Evolutionary conservation across 1,140 invertebrate genomes (phyloP).

Genomic region (Microplitis demolitor): DNA sequence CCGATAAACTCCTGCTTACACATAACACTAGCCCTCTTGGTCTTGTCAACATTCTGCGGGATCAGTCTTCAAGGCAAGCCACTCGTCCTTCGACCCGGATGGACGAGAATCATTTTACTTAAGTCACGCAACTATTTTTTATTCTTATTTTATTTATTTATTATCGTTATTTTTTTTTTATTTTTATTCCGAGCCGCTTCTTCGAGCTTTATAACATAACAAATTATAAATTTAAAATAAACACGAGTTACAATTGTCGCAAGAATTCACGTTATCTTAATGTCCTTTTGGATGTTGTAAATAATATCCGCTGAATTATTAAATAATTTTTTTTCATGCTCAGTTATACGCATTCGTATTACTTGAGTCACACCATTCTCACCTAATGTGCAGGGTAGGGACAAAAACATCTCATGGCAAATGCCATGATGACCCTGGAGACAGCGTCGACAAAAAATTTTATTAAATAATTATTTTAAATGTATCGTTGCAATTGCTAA

Average conservation of each 20-base stretch:
- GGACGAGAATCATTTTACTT: not conserved
- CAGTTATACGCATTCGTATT: slow-evolving; percentile 62
- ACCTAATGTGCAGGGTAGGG: slow-evolving; percentile 65
- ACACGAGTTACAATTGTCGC: not conserved
- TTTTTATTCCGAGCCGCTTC: no score
- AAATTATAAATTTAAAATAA: not conserved
- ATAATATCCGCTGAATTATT: slow-evolving; percentile 58
- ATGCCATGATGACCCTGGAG: slow-evolving; percentile 65
- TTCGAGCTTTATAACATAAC: not conserved
- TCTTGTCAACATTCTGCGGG: slow-evolving; percentile 1
- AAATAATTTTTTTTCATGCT: slow-evolving; percentile 61
- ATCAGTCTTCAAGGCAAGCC: not conserved
- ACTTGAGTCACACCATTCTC: slow-evolving; percentile 65
- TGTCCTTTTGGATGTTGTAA: slow-evolving; percentile 51
- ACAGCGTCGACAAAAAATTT: not conserved
- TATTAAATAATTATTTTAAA: not conserved
- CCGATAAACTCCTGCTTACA: no score
- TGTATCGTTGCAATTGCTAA: not conserved
- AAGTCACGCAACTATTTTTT: not conserved
- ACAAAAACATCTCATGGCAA: slow-evolving; percentile 65
- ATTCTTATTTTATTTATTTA: not conserved
- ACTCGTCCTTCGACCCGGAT: slow-evolving; percentile 10
- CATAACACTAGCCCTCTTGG: not conserved
- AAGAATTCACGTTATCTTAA: slow-evolving; percentile 34
- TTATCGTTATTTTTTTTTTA: no score